Base-by-base conservation (phyloP, 2,888 invertebrate genomes). In the Catocala sponsa region DNA sequence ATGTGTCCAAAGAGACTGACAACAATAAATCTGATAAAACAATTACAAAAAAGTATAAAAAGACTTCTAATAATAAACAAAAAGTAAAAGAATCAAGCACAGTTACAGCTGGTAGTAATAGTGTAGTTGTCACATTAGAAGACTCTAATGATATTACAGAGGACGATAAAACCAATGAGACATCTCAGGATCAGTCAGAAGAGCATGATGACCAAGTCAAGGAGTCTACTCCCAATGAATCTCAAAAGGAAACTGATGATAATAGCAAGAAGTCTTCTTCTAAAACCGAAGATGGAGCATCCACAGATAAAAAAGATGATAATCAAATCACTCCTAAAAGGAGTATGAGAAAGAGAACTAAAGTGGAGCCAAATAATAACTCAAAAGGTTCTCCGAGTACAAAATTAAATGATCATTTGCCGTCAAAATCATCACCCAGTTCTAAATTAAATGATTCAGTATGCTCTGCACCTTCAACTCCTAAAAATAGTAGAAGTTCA, bases 361-460 rank as follows among this genome's bases (percentile, higher is more conserved):
- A 86, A 68, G 58, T 56, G 15, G 86, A 87, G 65, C 80, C 83
- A n/a, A 80, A 79, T 52, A 82, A 80, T 51, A 81, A 84, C 33
- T 70, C 80, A 0, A 84, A 85, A 63, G 74, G 56, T 11, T 86
- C 89, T 11, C 73, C 83, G 5, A 83, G 68, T 66, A 70, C 72
- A 11, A 79, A 79, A 65, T 65, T 72, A 9, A 83, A 88, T 74
- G 86, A 88, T 7, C 86, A 87, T 4, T 85, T 38, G 35, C 9
- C 6, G 6, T 38, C 87, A 2, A 82, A 77, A 55, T 78, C 80
- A 25, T 84, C 87, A 9, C 71, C 80, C 15, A 83, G 70, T 69
- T 76, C 79, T 9, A 82, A 82, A 65, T 70, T 78, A 7, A 86
- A 90, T 77, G 88, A 89, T n/a, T 88, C 90, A 0, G 35, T 79